Evolutionary conservation across 2,113 vertebrate species (phyloP).

Genomic region (Anser cygnoides): DNA sequence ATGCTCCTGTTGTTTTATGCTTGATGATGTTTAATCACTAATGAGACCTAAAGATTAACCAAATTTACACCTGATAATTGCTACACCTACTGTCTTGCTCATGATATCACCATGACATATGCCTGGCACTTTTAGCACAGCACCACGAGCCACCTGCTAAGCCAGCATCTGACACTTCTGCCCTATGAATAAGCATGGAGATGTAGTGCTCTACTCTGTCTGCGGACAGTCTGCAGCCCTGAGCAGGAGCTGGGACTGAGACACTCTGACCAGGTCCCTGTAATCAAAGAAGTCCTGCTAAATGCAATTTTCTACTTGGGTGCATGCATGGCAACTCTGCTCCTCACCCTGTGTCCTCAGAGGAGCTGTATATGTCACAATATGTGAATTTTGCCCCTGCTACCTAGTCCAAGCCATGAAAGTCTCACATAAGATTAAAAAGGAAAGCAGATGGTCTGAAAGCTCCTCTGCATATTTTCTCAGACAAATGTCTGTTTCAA

Average conservation of each 20-base stretch:
- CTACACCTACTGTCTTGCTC: neutral
- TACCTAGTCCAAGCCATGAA: neutral
- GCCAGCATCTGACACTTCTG: neutral
- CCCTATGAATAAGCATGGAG: fast-evolving
- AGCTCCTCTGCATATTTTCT: neutral
- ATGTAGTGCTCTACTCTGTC: too few species aligned
- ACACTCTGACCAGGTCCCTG: neutral
- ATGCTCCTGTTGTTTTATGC: neutral
- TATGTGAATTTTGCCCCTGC: neutral
- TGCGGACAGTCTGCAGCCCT: too few species aligned
- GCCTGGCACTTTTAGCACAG: neutral
- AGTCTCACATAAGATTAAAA: fast-evolving
- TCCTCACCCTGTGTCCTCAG: neutral
- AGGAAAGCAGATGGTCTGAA: neutral
- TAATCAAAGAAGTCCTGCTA: neutral
- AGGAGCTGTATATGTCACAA: fast-evolving
- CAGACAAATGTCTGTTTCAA: neutral
- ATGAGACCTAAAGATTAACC: neutral
- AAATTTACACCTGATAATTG: neutral
- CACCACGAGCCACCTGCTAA: fast-evolving
- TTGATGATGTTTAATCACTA: neutral
- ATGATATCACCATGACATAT: neutral
- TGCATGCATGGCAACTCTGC: neutral
- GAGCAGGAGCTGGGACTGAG: neutral
- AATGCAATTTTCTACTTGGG: neutral